Evolutionary conservation across 2,888 invertebrate species (phyloP).

Genomic region (Lithophane leautieri): DNA sequence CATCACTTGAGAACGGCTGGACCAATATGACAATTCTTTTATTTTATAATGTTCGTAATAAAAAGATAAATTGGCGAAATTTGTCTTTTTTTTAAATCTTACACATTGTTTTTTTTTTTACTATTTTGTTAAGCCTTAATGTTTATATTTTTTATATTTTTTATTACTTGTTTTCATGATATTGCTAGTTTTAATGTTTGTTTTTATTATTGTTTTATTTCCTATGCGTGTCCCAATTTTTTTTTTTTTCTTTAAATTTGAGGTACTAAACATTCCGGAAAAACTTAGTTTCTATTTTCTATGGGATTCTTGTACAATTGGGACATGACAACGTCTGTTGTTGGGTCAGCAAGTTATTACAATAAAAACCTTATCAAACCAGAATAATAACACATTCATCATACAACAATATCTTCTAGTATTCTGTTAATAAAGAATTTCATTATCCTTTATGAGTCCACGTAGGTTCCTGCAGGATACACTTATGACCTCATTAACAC

Average conservation of each 20-base stretch:
- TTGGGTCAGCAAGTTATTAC: too few species aligned
- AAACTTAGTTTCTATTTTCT: neutral
- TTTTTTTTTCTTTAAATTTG: too few species aligned
- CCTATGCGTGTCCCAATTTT: too few species aligned
- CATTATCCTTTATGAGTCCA: slow-evolving; percentile 77
- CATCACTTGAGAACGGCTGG: neutral
- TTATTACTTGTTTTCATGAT: too few species aligned
- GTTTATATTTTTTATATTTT: too few species aligned
- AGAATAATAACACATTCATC: slow-evolving; percentile 54
- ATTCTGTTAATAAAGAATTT: slow-evolving; percentile 75
- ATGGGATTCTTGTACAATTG: neutral
- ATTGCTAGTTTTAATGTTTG: too few species aligned
- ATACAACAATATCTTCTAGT: slow-evolving; percentile 35
- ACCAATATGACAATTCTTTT: too few species aligned
- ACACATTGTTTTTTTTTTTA: too few species aligned
- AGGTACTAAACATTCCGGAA: neutral
- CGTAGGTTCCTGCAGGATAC: slow-evolving; percentile 63
- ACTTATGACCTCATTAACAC: slow-evolving; percentile 73
- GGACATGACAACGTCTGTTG: neutral
- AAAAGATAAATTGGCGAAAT: neutral
- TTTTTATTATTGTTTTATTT: too few species aligned
- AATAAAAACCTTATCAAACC: slow-evolving; percentile 23
- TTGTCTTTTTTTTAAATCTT: too few species aligned
- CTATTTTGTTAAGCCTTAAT: too few species aligned
- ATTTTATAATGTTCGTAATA: too few species aligned